A percentile compares a stretch with the other conserved stretches of the same genome.
phyloP scores from a whole-genome alignment of 2,113 vertebrate genomes.

The Eurypyga helias region DNA sequence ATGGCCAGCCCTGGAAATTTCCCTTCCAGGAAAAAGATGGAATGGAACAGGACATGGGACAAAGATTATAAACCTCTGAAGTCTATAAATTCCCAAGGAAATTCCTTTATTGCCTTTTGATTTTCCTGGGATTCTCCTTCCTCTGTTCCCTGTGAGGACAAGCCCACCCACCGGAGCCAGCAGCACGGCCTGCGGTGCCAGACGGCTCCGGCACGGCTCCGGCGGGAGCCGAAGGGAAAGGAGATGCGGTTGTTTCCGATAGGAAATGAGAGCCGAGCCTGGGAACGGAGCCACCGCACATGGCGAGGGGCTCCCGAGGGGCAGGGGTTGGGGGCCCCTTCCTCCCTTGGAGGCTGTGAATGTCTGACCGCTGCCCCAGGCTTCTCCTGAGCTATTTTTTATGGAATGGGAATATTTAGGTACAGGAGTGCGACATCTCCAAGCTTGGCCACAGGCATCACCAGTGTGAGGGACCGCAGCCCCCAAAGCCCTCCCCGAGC shows the following conservation, averaged over 20 bases:
- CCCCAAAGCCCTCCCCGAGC: not conserved
- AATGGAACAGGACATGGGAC: not conserved
- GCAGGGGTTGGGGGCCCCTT: not conserved
- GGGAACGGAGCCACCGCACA: not conserved
- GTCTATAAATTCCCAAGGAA: not conserved
- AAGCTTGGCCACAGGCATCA: not conserved
- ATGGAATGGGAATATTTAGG: not conserved
- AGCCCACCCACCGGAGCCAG: not conserved
- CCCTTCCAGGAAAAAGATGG: not conserved
- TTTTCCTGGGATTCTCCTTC: not conserved
- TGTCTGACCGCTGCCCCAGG: accelerated
- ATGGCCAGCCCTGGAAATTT: not conserved
- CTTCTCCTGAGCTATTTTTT: not conserved
- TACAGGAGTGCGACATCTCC: not conserved
- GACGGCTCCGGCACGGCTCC: not conserved
- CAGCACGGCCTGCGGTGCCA: not conserved
- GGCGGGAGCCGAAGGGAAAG: not conserved
- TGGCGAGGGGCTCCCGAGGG: not conserved
- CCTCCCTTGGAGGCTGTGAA: not conserved
- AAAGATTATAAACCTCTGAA: accelerated
- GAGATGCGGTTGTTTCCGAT: not conserved
- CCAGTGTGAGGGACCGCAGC: not conserved
- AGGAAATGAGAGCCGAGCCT: not conserved
- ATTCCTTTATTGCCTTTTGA: not conserved
- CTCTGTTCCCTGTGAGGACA: not conserved